phyloP scores from a whole-genome alignment of 2,797 vertebrate genomes.

The Prionace glauca region DNA sequence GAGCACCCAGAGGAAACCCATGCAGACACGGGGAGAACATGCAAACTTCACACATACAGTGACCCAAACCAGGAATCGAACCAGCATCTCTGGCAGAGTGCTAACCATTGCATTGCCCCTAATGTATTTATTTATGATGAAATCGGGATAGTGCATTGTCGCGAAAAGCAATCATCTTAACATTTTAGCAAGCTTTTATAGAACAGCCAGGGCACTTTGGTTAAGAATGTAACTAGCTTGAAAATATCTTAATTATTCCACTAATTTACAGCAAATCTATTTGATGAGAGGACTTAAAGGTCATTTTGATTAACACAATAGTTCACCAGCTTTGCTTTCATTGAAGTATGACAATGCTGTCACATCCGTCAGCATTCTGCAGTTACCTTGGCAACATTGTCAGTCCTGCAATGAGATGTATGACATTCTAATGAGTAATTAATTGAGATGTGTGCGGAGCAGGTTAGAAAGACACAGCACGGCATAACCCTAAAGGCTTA shows the following conservation, averaged over 20 bases:
- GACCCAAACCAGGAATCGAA: too few species aligned
- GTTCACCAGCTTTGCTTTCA: neutral
- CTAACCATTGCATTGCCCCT: too few species aligned
- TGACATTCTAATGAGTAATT: constrained; percentile 36
- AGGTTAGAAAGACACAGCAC: constrained; percentile 24
- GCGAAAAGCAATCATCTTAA: neutral
- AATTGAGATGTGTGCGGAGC: constrained; percentile 29
- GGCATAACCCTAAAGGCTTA: constrained; percentile 23
- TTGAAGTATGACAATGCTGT: constrained; percentile 26
- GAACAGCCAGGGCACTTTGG: neutral
- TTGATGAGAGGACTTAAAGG: neutral
- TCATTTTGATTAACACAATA: constrained; percentile 31
- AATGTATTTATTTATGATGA: too few species aligned
- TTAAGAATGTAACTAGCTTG: neutral
- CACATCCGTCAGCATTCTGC: neutral
- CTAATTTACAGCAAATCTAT: neutral
- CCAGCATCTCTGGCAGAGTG: too few species aligned
- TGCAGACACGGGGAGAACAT: too few species aligned
- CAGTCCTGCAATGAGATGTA: neutral
- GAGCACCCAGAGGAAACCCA: too few species aligned
- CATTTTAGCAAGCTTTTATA: neutral
- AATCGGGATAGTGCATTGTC: neutral
- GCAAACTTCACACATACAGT: too few species aligned
- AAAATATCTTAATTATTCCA: constrained; percentile 19
- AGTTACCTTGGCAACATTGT: constrained; percentile 24